Evolutionary conservation across 2,797 vertebrate species (phyloP), one percentile per base, ranked within the genome.

Genomic region (Chaetophractus vellerosus): DNA sequence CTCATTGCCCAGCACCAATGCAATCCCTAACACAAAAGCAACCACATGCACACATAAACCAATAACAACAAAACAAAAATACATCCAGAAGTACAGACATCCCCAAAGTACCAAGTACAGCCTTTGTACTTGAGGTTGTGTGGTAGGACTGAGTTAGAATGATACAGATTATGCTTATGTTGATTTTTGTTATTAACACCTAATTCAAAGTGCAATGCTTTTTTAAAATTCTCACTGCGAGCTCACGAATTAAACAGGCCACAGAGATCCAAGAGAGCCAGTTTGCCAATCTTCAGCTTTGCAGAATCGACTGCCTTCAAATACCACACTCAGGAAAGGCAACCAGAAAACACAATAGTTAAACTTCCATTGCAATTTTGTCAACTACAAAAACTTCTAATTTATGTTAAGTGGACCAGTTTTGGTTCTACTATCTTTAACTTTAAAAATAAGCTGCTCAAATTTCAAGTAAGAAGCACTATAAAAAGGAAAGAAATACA

Each of bases 391-490:
- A 92, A 57, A 28, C 4, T 31, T 76, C 16, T 55, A 69, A n/a
- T 5, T 10, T 21, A 16, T 9, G 14, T 57, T 23, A 71, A 87
- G 26, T 12, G 23, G 57, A 21, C 52, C 11, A 5, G 31, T 74
- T 95, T 38, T 88, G 71, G 92, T 87, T 71, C n/a, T 78, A 9
- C 3, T 45, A 26, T 50, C 57, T 94, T 66, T n/a, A 71, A 86
- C 69, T 69, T 90, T 79, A 80, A 96, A 91, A 72, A 71, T 6
- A 69, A 50, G 28, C 31, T 28, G 18, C 23, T 57, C 57, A 41
- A 83, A 24, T 76, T 86, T 64, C 36, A 86, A 88, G 55, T 48
- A 71, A 38, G 11, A 36, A 97, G 48, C 9, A 68, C 23, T 38
- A 5, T 61, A 68, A 79, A 84, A 84, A 72, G 24, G 31, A 12